phyloP scores from a whole-genome alignment of 2,888 invertebrate species.

The Pheosia tremula region DNA sequence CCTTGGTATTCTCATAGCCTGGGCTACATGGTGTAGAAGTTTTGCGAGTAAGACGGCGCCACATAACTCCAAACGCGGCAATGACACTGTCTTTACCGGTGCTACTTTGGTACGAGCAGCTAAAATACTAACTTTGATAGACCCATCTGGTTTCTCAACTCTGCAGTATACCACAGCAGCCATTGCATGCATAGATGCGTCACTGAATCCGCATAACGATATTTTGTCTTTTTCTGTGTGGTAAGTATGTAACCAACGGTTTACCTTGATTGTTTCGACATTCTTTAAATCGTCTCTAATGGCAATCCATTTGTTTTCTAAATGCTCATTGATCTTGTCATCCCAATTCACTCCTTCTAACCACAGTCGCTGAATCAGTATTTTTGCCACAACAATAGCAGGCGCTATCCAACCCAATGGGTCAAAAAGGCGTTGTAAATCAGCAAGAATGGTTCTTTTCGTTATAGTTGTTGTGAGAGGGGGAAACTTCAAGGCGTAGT shows the following conservation, averaged over 20 bases:
- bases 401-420: conserved; percentile 26
- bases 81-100: background rate
- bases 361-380: conserved; percentile 29
- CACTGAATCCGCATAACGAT: conserved; percentile 10
- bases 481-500: conserved; percentile 23
- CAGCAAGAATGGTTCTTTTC: conserved; percentile 20
- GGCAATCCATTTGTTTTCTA: conserved; percentile 18
- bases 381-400: conserved; percentile 15
- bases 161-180: conserved; percentile 9
- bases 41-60: conserved; percentile 6
- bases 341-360: conserved; percentile 21
- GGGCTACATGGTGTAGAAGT: conserved; percentile 4
- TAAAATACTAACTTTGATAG: background rate
- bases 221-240: background rate
- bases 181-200: conserved; percentile 7
- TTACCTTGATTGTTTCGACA: conserved; percentile 12
- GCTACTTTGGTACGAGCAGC: conserved; percentile 4
- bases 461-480: conserved; percentile 5
- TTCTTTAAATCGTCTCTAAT: conserved; percentile 15
- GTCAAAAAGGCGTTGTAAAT: conserved; percentile 23
- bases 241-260: conserved; percentile 10
- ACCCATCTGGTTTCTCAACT: background rate
- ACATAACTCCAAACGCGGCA: conserved; percentile 8
- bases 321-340: conserved; percentile 8
- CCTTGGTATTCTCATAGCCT: conserved; percentile 4